These are phyloP conservation scores for Spialia ferax DNA, from an alignment of 2,888 invertebrate species.

Conservation along the genomic window DNA sequence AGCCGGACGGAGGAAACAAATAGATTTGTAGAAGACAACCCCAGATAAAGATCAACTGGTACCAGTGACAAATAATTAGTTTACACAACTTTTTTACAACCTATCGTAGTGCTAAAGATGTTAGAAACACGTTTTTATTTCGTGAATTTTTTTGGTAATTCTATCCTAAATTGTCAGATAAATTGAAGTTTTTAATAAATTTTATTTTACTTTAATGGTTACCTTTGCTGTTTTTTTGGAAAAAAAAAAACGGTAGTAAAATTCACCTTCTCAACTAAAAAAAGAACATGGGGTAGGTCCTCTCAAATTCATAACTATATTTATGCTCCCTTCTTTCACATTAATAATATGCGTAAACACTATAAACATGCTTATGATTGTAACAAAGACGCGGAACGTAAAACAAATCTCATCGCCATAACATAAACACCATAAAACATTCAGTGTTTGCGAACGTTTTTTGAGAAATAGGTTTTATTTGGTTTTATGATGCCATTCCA, in stretches of 20 bases:
- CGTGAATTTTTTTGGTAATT: too few relatives aligned
- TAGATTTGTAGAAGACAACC: slow-evolving; percentile 29
- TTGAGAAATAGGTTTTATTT: slow-evolving; percentile 22
- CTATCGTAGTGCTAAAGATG: neutral
- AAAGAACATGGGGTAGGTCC: too few relatives aligned
- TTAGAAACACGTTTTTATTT: neutral
- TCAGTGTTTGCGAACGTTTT: slow-evolving; percentile 13
- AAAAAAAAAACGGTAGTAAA: too few relatives aligned
- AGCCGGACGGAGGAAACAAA: slow-evolving; percentile 33
- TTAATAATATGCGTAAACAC: neutral
- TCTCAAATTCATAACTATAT: too few relatives aligned
- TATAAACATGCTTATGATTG: neutral
- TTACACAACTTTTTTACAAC: neutral
- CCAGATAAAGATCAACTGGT: slow-evolving; percentile 32
- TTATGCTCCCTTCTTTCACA: neutral
- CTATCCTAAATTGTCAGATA: too few relatives aligned
- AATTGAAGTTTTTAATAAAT: too few relatives aligned
- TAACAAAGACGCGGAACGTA: slow-evolving; percentile 1
- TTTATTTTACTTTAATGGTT: too few relatives aligned
- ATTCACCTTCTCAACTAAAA: too few relatives aligned
- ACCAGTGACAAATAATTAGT: slow-evolving; percentile 25
- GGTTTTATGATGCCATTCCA: slow-evolving; percentile 25
- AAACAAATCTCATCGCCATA: slow-evolving; percentile 15
- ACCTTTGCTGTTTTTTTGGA: too few relatives aligned
- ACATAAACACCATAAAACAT: slow-evolving; percentile 27